Percentiles rank a stretch among this genome's conserved stretches.
These are phyloP conservation scores for Panthera uncia DNA, from an alignment of 2,113 vertebrate genomes.

Conservation along the genomic window DNA sequence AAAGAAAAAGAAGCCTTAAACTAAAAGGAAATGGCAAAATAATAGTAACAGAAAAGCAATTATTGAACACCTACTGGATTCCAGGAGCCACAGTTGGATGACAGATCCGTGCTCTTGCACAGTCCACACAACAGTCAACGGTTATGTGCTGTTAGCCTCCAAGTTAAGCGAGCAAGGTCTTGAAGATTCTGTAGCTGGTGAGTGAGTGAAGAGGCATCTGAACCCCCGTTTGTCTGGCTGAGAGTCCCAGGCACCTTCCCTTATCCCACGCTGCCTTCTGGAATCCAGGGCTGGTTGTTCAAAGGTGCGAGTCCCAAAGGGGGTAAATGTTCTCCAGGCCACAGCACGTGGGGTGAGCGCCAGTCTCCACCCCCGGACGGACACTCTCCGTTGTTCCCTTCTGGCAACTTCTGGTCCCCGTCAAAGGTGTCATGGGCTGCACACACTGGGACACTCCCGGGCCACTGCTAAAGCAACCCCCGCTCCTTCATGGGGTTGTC, in stretches of 20 bases:
- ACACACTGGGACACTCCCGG: accelerated
- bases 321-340: accelerated
- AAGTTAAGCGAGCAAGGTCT: accelerated
- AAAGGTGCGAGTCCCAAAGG: too few relatives aligned
- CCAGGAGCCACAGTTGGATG: background rate
- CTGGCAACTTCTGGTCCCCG: background rate
- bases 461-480: accelerated
- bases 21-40: background rate
- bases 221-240: accelerated
- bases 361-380: accelerated
- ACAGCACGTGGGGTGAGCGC: accelerated
- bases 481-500: accelerated
- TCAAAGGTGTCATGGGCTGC: accelerated
- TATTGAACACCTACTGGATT: background rate
- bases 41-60: background rate
- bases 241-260: accelerated
- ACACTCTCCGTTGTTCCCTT: background rate
- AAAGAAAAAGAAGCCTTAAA: background rate
- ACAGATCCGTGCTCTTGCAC: accelerated
- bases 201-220: accelerated
- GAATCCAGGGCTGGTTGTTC: background rate
- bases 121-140: too few relatives aligned
- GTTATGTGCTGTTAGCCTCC: accelerated
- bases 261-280: accelerated
- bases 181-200: accelerated